A percentile compares a stretch with the other conserved stretches of the same genome.
Conservation (phyloP, 2,797 vertebrate species). For the Apodemus agrarius region DNA sequence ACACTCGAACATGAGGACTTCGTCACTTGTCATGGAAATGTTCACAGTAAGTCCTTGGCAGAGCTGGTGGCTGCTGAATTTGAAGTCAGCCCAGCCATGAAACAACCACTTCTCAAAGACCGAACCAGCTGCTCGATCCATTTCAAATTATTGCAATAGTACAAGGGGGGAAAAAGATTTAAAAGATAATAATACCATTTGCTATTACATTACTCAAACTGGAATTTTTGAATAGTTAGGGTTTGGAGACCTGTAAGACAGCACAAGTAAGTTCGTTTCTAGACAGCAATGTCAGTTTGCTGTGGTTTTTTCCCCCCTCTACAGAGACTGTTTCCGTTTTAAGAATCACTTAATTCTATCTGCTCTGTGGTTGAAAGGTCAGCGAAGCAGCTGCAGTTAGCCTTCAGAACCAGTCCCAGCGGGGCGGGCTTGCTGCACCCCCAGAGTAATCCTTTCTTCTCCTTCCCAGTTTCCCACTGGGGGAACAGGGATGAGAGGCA, state of each 20-base stretch:
- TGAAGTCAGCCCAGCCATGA: slow-evolving; percentile 82
- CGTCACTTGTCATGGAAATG: slow-evolving; percentile 83
- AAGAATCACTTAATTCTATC: slow-evolving; percentile 55
- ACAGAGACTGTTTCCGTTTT: neutral
- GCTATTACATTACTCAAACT: neutral
- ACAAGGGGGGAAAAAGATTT: slow-evolving; percentile 64
- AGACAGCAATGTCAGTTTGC: neutral
- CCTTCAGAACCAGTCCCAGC: neutral
- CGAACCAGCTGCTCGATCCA: slow-evolving; percentile 84
- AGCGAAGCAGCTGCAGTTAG: slow-evolving; percentile 17
- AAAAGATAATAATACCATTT: neutral
- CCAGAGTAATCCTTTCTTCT: neutral
- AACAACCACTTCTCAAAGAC: slow-evolving; percentile 85
- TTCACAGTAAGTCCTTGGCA: slow-evolving; percentile 82
- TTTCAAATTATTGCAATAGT: slow-evolving; percentile 81
- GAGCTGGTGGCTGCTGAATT: slow-evolving; percentile 77
- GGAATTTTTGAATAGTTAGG: neutral
- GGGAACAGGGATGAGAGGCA: slow-evolving; percentile 70
- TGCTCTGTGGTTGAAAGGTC: neutral
- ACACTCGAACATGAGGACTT: slow-evolving; percentile 82
- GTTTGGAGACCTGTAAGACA: neutral
- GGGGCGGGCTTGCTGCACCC: neutral
- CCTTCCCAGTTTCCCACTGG: slow-evolving; percentile 71
- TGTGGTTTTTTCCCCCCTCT: neutral
- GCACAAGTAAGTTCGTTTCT: slow-evolving; percentile 21